Evolutionary conservation across 2,888 invertebrate genomes (phyloP), one percentile per base, ranked within the genome.

Genomic region (Cryptocephalus primarius): DNA sequence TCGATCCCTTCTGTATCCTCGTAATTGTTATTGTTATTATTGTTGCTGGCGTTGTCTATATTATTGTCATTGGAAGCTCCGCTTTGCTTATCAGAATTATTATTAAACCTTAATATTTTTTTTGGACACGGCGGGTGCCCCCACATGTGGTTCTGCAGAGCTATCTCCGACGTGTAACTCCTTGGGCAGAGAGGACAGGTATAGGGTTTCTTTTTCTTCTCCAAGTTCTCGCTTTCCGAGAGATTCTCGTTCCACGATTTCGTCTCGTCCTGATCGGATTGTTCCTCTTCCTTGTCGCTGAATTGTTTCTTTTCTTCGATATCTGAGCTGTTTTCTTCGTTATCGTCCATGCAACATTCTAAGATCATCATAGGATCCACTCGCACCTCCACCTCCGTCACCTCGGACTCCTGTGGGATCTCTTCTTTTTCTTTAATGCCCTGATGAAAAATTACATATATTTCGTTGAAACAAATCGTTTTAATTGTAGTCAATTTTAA

Each of bases 321-420:
- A 22, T 45, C 42, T 44, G 38, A 34, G 43, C 48, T 47, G n/a
- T 40, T 43, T n/a, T 50, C 51, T 9, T 48, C 47, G n/a, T 50
- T 40, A 32, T 32, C 42, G 12, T 77, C 77, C 49, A 75, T 69
- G 54, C 76, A 67, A 44, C 69, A 79, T 57, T 81, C 78, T 40
- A 82, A 65, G 56, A 83, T 78, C 62, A 81, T 69, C 80, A 82
- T 82, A 4, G 83, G 83, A 63, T 83, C 83, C 1, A 83, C 75
- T 61, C 75, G 76, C 1, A 83, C 77, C 71, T 83, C 82, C 75
- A 83, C 77, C 68, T 80, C 75, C 44, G 74, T 75, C 43, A 71
- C 65, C 61, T 68, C 68, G 45, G 58, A 50, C 47, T 67, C 67
- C 34, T 4, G 8, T 45, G 54, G 49, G 41, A 53, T 42, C 31